Base-by-base conservation (phyloP, 2,113 vertebrate species). In the Halcyon malimbica region DNA sequence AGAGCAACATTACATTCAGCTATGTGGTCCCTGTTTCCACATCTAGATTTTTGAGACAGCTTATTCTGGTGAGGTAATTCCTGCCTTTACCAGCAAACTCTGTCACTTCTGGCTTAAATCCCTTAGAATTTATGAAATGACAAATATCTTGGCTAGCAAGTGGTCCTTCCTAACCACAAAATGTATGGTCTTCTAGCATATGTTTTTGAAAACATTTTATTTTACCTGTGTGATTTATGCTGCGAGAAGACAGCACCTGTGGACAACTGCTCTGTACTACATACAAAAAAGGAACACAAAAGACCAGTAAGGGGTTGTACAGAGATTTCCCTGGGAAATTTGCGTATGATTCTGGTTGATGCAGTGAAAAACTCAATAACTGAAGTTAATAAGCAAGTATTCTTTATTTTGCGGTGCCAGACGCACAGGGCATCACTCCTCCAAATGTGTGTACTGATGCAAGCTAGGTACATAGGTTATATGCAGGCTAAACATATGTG, bases 171-270 rank as follows among this genome's bases (percentile, higher is more conserved):
- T 71, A 60, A 67, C 3, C 12, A 6, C 26, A 48, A 53, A 53
- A 13, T 29, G 3, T 42, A 31, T 0, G 1, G n/a, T 65, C 6
- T 29, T 48, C 7, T 70, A 25, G 56, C 44, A 56, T 3, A 1
- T 9, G 25, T 56, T 37, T 37, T 33, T 9, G 4, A 73, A 84
- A 23, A 29, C 1, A 10, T 37, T 64, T 60, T 29, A 3, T 26
- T n/a, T 85, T 67, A 73, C 8, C 25, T 69, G 10, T 56, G 51
- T 35, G 7, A 26, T 46, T 2, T 65, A 56, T 23, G 12, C 39
- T 85, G 21, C 78, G 39, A 65, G 28, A 65, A 82, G 19, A 65
- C 2, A 17, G 21, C 14, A 35, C 3, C 13, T 20, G 24, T 60
- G 42, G 69, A 64, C 28, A 18, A 1, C n/a, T 82, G n/a, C 16